These are phyloP conservation scores for Aptenodytes forsteri DNA, from an alignment of 2,113 vertebrate species.

Conservation along the genomic window DNA sequence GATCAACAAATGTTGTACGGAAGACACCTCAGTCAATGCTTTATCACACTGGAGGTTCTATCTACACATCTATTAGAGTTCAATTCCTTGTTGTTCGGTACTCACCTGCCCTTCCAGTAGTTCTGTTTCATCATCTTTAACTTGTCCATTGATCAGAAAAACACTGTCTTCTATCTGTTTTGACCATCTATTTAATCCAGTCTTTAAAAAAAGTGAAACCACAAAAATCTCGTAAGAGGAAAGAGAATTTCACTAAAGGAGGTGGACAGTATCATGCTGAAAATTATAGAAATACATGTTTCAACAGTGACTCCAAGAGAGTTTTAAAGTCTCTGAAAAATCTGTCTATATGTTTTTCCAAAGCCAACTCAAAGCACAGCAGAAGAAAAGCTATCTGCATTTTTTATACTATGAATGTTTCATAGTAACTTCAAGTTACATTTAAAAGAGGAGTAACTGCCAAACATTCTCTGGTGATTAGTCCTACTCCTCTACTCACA, in stretches of 20 bases:
- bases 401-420: not conserved
- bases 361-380: not conserved
- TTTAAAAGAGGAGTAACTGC: not conserved
- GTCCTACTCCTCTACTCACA: not conserved
- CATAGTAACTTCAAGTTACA: not conserved
- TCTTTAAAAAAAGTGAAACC: slow-evolving; percentile 73
- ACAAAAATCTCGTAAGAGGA: not conserved
- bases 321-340: not conserved
- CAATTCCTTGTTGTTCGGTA: not conserved
- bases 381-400: not conserved
- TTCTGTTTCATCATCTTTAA: slow-evolving; percentile 80
- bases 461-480: not conserved
- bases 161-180: slow-evolving; percentile 82
- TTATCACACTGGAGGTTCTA: not conserved
- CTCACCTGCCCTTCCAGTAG: slow-evolving; percentile 85
- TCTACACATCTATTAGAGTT: not conserved
- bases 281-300: not conserved
- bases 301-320: not conserved
- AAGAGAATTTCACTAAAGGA: not conserved
- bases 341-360: not conserved
- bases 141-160: slow-evolving; percentile 87
- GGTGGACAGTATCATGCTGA: not conserved
- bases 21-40: not conserved
- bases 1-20: not conserved
- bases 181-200: slow-evolving; percentile 85